Evolutionary conservation across 2,797 vertebrate genomes (phyloP).

Genomic region (Rhinoraja longicauda): DNA sequence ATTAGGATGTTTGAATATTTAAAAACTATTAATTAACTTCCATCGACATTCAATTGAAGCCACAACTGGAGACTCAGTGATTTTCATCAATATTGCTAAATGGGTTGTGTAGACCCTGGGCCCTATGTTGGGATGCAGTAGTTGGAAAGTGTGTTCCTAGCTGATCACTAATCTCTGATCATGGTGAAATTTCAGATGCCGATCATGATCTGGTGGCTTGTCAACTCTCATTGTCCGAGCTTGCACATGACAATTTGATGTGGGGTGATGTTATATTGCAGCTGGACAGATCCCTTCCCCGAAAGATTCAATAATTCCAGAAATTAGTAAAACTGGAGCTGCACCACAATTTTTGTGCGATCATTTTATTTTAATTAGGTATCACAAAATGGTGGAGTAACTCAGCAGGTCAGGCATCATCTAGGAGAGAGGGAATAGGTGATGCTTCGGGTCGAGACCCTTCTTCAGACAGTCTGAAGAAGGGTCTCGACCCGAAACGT

Average conservation of each 20-base stretch:
- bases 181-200: neutral
- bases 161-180: neutral
- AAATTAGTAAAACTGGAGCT: neutral
- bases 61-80: too few relatives aligned
- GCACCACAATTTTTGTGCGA: neutral
- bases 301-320: neutral
- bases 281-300: neutral
- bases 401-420: too few relatives aligned
- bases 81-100: too few relatives aligned
- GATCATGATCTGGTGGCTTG: neutral
- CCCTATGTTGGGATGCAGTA: too few relatives aligned
- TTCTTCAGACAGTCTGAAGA: too few relatives aligned
- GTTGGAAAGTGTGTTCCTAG: neutral
- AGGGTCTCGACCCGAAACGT: too few relatives aligned
- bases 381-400: too few relatives aligned
- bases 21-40: neutral
- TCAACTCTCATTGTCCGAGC: neutral
- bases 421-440: too few relatives aligned
- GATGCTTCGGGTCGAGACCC: too few relatives aligned
- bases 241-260: neutral
- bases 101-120: too few relatives aligned
- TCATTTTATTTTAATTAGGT: neutral
- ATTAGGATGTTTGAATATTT: neutral
- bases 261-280: neutral
- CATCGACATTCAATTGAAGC: too few relatives aligned